These are phyloP conservation scores for Tenthredo scrophulariae DNA, from an alignment of 2,888 invertebrate species.

Conservation along the genomic window DNA sequence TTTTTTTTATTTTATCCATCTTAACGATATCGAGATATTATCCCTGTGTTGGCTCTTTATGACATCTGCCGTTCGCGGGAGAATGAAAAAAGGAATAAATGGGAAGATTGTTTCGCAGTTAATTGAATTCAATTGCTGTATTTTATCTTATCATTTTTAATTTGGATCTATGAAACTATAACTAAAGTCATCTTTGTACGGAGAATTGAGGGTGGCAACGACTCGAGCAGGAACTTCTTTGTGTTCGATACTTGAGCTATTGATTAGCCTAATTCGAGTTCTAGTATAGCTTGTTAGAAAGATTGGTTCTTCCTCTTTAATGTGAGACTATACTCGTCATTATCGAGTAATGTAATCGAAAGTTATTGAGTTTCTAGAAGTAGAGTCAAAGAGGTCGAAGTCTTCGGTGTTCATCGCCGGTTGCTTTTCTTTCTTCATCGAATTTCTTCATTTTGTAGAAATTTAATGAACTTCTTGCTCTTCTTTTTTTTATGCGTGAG, in stretches of 20 bases:
- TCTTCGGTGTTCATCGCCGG: neutral
- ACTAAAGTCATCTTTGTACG: neutral
- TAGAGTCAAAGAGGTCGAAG: slow-evolving; percentile 12
- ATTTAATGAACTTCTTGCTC: neutral
- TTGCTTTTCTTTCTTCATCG: neutral
- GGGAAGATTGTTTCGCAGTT: neutral
- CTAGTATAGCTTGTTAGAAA: neutral
- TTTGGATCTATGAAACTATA: neutral
- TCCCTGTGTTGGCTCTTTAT: neutral
- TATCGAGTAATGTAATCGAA: slow-evolving; percentile 2
- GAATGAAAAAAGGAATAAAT: neutral
- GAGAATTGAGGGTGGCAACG: neutral
- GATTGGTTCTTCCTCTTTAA: slow-evolving; percentile 15
- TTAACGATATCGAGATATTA: neutral
- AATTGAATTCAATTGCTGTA: neutral
- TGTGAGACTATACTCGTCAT: neutral
- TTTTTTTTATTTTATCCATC: neutral
- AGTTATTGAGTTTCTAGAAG: neutral
- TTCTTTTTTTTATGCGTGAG: slow-evolving; percentile 10
- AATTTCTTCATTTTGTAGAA: neutral
- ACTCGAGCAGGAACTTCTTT: neutral
- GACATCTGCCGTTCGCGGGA: neutral
- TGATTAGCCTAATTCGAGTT: slow-evolving; percentile 31
- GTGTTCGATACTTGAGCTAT: slow-evolving; percentile 13
- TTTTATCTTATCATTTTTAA: neutral